A percentile compares a stretch with the other conserved stretches of the same genome.
These are phyloP conservation scores for Euthynnus affinis DNA, from an alignment of 2,797 vertebrate genomes.

Conservation along the genomic window DNA sequence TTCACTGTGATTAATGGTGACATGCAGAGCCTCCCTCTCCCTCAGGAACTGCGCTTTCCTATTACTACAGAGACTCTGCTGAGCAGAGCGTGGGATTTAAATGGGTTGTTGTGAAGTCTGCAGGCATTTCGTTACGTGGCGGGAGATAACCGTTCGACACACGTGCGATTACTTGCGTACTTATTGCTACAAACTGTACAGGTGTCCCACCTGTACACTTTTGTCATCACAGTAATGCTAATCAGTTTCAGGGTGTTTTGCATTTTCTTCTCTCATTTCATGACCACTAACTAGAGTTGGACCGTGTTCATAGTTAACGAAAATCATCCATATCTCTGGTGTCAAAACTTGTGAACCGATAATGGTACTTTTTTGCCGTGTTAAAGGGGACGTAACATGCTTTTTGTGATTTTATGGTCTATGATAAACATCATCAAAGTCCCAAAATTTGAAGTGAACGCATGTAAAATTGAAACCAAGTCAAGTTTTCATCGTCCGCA, in stretches of 20 bases:
- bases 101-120: constrained; percentile 22
- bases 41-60: not conserved
- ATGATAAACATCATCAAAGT: too few species aligned
- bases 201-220: not conserved
- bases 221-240: not conserved
- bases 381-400: too few species aligned
- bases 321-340: too few species aligned
- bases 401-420: too few species aligned
- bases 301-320: too few species aligned
- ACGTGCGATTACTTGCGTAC: too few species aligned
- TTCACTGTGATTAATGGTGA: constrained; percentile 55
- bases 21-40: constrained; percentile 8
- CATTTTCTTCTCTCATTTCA: not conserved
- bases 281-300: too few species aligned
- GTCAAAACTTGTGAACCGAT: too few species aligned
- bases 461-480: too few species aligned
- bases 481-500: too few species aligned
- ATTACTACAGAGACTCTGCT: not conserved
- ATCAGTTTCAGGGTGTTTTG: not conserved
- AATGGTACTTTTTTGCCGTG: too few species aligned
- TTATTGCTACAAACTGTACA: not conserved
- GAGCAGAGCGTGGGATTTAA: constrained; percentile 15
- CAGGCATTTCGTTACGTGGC: not conserved
- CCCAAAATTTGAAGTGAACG: too few species aligned
- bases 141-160: not conserved